Evolutionary conservation across 2,888 invertebrate species (phyloP).

Genomic region (Stenurella melanura): DNA sequence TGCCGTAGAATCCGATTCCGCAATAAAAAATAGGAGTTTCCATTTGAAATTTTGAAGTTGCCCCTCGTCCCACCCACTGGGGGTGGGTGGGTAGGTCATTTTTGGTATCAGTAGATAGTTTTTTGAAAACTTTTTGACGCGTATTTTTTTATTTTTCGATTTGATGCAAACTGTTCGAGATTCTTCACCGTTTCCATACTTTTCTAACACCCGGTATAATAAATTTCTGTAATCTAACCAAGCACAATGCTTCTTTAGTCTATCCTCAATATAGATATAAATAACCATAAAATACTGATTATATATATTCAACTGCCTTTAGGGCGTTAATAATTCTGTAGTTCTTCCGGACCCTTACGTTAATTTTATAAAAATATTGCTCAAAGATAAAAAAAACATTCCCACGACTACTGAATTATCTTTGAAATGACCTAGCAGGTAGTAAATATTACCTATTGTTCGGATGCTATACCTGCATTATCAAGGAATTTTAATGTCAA

Average conservation of each 20-base stretch:
- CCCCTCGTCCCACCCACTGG: too few species aligned
- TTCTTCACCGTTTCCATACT: too few species aligned
- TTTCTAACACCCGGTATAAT: neutral
- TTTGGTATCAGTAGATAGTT: too few species aligned
- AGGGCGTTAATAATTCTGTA: conserved; percentile 12
- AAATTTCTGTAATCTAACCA: neutral
- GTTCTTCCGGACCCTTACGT: conserved; percentile 33
- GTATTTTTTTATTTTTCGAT: too few species aligned
- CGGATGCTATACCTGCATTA: conserved; percentile 22
- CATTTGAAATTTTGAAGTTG: too few species aligned
- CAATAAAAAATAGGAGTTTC: too few species aligned
- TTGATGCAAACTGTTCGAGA: too few species aligned
- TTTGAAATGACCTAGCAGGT: conserved; percentile 38
- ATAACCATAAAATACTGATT: conserved; percentile 15
- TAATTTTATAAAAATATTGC: conserved; percentile 37
- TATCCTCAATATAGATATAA: neutral
- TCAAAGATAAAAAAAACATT: conserved; percentile 35
- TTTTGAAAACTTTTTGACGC: too few species aligned
- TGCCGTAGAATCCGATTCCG: too few species aligned
- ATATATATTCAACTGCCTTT: conserved; percentile 5
- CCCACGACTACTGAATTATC: conserved; percentile 43
- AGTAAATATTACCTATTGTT: conserved; percentile 42
- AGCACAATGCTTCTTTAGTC: neutral
- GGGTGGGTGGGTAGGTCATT: too few species aligned
- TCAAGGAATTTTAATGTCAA: conserved; percentile 42